Evolutionary conservation across 2,888 invertebrate species (phyloP).

Genomic region (Tineola bisselliella): DNA sequence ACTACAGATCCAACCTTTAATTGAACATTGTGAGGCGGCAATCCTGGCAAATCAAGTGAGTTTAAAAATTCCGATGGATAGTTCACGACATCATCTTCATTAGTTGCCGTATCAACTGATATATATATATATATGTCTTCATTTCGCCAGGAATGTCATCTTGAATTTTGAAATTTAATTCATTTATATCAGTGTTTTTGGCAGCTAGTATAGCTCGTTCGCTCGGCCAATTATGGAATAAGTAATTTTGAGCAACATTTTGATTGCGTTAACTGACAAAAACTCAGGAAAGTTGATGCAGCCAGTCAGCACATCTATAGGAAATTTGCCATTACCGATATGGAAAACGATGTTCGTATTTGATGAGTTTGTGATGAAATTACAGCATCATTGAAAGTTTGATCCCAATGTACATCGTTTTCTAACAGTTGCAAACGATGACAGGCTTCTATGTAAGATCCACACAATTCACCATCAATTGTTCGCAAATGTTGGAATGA

Average conservation of each 20-base stretch:
- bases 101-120: conserved; percentile 24
- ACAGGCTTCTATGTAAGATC: conserved; percentile 22
- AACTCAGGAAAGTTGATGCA: conserved; percentile 18
- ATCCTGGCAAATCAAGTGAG: conserved; percentile 24
- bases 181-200: conserved; percentile 17
- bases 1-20: too few relatives aligned
- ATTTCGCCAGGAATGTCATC: conserved; percentile 21
- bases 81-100: conserved; percentile 26
- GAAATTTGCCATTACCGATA: neutral
- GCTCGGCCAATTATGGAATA: conserved; percentile 21
- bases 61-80: conserved; percentile 30
- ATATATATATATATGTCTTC: conserved; percentile 23
- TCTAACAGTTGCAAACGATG: too few relatives aligned
- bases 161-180: conserved; percentile 24
- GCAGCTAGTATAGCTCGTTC: conserved; percentile 22
- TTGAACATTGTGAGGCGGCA: conserved; percentile 27
- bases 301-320: conserved; percentile 16
- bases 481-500: conserved; percentile 19
- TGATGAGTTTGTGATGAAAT: conserved; percentile 12
- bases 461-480: conserved; percentile 22
- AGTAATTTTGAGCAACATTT: conserved; percentile 17
- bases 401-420: too few relatives aligned
- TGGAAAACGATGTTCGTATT: conserved; percentile 14
- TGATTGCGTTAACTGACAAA: conserved; percentile 18
- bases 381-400: conserved; percentile 13